A percentile compares a stretch with the other conserved stretches of the same genome.
Evolutionary conservation across 2,888 invertebrate genomes (phyloP).

Genomic region (Odontomyia ornata): DNA sequence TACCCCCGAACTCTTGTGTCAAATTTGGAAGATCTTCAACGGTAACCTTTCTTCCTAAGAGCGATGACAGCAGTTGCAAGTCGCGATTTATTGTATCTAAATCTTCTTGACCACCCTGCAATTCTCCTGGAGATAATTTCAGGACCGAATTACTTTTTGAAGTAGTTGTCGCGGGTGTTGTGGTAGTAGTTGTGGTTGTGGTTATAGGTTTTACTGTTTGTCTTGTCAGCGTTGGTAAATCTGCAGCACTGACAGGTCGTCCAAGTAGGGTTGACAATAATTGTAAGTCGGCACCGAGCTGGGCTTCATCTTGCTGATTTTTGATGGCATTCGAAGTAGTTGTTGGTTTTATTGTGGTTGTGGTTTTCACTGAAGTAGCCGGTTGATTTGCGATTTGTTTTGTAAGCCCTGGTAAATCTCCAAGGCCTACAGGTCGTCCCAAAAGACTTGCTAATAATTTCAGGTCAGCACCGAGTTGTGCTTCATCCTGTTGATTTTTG

Average conservation of each 20-base stretch:
- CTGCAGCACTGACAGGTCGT: slow-evolving; percentile 53
- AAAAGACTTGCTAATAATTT: slow-evolving; percentile 55
- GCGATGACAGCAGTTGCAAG: slow-evolving; percentile 52
- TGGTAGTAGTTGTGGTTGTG: slow-evolving; percentile 58
- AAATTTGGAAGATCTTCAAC: slow-evolving; percentile 53
- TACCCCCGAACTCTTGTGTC: slow-evolving; percentile 54
- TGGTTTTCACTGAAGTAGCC: slow-evolving; percentile 60
- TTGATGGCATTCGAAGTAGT: slow-evolving; percentile 54
- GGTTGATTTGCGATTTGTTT: slow-evolving; percentile 54
- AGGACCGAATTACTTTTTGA: slow-evolving; percentile 58
- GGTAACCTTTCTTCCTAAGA: slow-evolving; percentile 51
- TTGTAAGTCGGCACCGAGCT: slow-evolving; percentile 55
- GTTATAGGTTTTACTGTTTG: slow-evolving; percentile 57
- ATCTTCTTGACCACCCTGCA: slow-evolving; percentile 40
- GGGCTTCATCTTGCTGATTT: slow-evolving; percentile 53
- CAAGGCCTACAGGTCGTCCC: slow-evolving; percentile 54
- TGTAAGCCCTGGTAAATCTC: slow-evolving; percentile 53
- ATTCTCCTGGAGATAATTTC: slow-evolving; percentile 54
- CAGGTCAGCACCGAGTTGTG: slow-evolving; percentile 54
- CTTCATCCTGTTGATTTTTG: slow-evolving; percentile 53
- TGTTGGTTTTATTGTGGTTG: slow-evolving; percentile 48
- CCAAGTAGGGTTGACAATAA: slow-evolving; percentile 55
- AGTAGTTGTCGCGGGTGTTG: slow-evolving; percentile 60
- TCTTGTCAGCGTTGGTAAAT: slow-evolving; percentile 52
- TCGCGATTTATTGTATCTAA: slow-evolving; percentile 52